phyloP scores from a whole-genome alignment of 2,888 invertebrate species.

The Callosobruchus maculatus region DNA sequence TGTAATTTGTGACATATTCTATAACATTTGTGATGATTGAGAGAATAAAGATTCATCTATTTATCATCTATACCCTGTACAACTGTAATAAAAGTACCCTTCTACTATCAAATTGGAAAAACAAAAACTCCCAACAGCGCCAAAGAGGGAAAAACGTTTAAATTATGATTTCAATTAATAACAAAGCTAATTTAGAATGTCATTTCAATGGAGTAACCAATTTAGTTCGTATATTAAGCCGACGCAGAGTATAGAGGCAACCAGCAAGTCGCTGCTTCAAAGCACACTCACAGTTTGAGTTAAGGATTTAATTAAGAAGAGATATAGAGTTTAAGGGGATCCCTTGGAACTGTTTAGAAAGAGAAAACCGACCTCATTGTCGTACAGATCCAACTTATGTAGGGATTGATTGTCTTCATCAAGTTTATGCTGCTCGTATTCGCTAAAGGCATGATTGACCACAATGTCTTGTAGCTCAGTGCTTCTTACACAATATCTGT shows the following conservation, averaged over 20 bases:
- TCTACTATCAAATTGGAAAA: neutral
- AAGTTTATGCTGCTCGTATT: too few species aligned
- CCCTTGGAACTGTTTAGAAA: slow-evolving; percentile 21
- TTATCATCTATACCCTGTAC: too few species aligned
- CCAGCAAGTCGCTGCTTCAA: neutral
- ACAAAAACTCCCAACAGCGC: neutral
- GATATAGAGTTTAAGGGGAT: slow-evolving; percentile 26
- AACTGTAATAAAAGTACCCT: too few species aligned
- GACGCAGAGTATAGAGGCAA: neutral
- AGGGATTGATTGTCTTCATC: too few species aligned
- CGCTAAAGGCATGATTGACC: too few species aligned
- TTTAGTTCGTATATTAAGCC: slow-evolving; percentile 1
- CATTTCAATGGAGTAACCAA: neutral
- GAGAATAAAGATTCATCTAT: too few species aligned
- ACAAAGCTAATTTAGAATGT: neutral
- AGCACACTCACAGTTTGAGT: slow-evolving; percentile 8
- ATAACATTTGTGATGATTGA: too few species aligned
- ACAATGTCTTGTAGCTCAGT: too few species aligned
- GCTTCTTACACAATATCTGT: too few species aligned
- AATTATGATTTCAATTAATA: neutral
- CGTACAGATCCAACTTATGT: neutral
- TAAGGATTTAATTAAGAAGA: slow-evolving; percentile 35
- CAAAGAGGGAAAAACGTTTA: neutral
- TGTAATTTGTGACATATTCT: too few species aligned
- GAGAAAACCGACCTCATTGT: neutral